Evolutionary conservation across 2,797 vertebrate genomes (phyloP).

Genomic region (Helarctos malayanus): DNA sequence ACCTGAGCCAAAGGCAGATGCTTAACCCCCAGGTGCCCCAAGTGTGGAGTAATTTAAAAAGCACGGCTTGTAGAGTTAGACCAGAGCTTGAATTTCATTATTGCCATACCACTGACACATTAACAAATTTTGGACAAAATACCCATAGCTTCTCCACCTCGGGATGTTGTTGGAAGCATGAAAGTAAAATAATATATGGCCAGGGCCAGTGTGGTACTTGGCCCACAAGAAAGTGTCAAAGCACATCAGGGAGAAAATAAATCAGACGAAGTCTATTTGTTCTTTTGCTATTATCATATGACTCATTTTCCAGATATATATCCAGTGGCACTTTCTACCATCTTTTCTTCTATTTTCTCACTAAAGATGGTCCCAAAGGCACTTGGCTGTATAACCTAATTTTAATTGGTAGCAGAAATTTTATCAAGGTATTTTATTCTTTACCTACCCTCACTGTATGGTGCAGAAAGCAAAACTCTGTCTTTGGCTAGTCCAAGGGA

Average conservation of each 20-base stretch:
- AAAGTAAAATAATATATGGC: neutral
- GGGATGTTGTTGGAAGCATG: neutral
- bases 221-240: neutral
- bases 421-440: conserved; percentile 14
- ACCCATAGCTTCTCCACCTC: neutral
- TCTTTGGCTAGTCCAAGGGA: neutral
- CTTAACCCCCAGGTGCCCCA: neutral
- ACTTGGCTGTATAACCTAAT: neutral
- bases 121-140: neutral
- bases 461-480: neutral
- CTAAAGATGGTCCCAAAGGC: neutral
- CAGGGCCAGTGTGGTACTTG: neutral
- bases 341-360: neutral
- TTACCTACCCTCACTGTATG: neutral
- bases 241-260: neutral
- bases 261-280: neutral
- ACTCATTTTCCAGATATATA: neutral
- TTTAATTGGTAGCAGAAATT: neutral
- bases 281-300: neutral
- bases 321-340: neutral
- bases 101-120: neutral
- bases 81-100: neutral
- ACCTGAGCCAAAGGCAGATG: neutral
- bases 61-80: neutral
- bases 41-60: neutral